A percentile compares a stretch with the other conserved stretches of the same genome.
Conservation (phyloP, 2,888 invertebrate genomes). For the Chrysolina americana region DNA sequence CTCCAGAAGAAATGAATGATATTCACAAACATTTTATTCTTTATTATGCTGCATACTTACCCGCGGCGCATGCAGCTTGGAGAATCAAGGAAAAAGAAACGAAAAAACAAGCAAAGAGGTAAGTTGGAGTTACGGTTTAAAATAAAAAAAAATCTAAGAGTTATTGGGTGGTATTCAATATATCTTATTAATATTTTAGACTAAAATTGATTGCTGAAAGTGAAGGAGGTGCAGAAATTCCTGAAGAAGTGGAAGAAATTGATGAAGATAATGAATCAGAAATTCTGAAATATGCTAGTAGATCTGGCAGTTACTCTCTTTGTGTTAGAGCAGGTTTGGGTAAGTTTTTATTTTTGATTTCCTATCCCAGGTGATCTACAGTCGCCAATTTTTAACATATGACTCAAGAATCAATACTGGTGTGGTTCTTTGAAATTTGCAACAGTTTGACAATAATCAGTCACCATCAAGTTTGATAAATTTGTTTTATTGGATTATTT, state of each 20-base stretch:
- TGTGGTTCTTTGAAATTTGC: too few species aligned
- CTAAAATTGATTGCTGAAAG: constrained; percentile 73
- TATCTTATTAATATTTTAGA: constrained; percentile 55
- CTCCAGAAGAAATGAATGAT: constrained; percentile 92
- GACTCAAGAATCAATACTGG: too few species aligned
- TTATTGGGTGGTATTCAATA: not conserved
- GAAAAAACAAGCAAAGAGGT: constrained; percentile 72
- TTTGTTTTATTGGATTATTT: too few species aligned
- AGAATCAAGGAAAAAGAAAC: too few species aligned
- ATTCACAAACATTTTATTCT: constrained; percentile 93
- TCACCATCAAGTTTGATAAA: too few species aligned
- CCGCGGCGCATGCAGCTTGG: too few species aligned
- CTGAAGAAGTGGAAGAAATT: constrained; percentile 73
- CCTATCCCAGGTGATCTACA: too few species aligned
- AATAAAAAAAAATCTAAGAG: not conserved
- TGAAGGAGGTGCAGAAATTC: constrained; percentile 77
- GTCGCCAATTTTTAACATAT: too few species aligned
- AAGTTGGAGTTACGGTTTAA: too few species aligned
- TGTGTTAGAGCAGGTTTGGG: constrained; percentile 89
- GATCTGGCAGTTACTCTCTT: constrained; percentile 91
- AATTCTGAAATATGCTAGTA: constrained; percentile 86
- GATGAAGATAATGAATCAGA: constrained; percentile 75
- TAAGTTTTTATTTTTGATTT: too few species aligned
- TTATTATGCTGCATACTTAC: too few species aligned
- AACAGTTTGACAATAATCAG: too few species aligned